These are phyloP conservation scores for Himalopsyche tibetana DNA, from an alignment of 2,888 invertebrate genomes.

Conservation along the genomic window DNA sequence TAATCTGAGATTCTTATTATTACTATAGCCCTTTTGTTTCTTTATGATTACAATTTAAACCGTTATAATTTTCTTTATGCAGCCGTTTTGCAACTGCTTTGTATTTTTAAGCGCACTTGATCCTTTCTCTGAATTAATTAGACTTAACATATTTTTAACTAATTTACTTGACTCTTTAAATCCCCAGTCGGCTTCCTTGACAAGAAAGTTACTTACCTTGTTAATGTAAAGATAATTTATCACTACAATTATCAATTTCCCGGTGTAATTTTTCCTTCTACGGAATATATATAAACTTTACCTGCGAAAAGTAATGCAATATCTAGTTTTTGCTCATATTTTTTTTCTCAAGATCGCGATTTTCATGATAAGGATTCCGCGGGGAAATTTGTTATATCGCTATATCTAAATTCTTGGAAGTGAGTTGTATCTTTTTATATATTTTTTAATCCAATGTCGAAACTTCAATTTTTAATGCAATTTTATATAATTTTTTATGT, in stretches of 20 bases:
- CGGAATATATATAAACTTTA: background rate
- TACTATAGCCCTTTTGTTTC: background rate
- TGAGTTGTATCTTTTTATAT: background rate
- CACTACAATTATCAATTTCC: background rate
- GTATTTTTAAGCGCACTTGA: conserved; percentile 8
- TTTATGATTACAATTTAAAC: background rate
- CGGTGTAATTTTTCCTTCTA: background rate
- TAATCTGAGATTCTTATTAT: conserved; percentile 1
- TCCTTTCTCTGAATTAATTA: conserved; percentile 5
- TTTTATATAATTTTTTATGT: background rate
- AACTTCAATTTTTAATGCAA: background rate
- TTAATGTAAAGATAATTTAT: background rate
- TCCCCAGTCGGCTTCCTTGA: background rate
- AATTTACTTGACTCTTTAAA: conserved; percentile 13
- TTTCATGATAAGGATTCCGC: conserved; percentile 2
- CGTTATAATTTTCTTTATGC: conserved; percentile 13
- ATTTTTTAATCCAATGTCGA: background rate
- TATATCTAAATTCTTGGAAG: background rate
- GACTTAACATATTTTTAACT: conserved; percentile 14
- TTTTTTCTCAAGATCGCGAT: background rate
- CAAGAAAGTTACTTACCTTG: background rate
- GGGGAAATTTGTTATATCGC: background rate
- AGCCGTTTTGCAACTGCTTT: background rate
- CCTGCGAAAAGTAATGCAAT: background rate
- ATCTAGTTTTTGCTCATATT: background rate